phyloP scores from a whole-genome alignment of 2,797 vertebrate genomes.

The Atherinosoma microstoma region DNA sequence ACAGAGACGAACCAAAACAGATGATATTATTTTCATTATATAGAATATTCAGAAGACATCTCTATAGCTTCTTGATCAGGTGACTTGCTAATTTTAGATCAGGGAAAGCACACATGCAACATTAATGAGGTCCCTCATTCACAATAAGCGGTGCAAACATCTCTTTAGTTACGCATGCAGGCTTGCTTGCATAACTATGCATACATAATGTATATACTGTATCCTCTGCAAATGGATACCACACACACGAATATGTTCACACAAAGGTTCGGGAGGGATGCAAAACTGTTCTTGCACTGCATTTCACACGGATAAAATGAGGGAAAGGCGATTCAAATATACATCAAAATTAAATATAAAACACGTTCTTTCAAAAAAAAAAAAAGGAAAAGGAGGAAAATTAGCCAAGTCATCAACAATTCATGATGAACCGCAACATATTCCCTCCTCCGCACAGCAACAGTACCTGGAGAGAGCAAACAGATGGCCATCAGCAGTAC shows the following conservation, averaged over 20 bases:
- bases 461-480: slow-evolving; percentile 91
- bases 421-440: slow-evolving; percentile 9
- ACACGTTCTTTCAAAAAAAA: background rate
- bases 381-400: background rate
- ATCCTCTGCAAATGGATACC: slow-evolving; percentile 3
- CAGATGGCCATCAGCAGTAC: slow-evolving; percentile 99
- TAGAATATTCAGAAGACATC: too few relatives aligned
- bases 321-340: background rate
- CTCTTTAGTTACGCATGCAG: slow-evolving; percentile 28
- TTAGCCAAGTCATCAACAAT: slow-evolving; percentile 24
- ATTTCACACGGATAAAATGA: background rate
- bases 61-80: slow-evolving; percentile 15
- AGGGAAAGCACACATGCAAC: slow-evolving; percentile 33
- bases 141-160: slow-evolving; percentile 54
- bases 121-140: slow-evolving; percentile 52
- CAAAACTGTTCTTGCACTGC: background rate
- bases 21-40: background rate
- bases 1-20: background rate
- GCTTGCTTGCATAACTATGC: slow-evolving; percentile 42
- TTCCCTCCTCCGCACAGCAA: slow-evolving; percentile 30
- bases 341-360: background rate
- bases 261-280: background rate
- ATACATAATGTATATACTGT: slow-evolving; percentile 54
- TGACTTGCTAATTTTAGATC: slow-evolving; percentile 49
- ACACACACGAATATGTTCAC: background rate